phyloP scores from a whole-genome alignment of 2,797 vertebrate species.

The Bufotes viridis region DNA sequence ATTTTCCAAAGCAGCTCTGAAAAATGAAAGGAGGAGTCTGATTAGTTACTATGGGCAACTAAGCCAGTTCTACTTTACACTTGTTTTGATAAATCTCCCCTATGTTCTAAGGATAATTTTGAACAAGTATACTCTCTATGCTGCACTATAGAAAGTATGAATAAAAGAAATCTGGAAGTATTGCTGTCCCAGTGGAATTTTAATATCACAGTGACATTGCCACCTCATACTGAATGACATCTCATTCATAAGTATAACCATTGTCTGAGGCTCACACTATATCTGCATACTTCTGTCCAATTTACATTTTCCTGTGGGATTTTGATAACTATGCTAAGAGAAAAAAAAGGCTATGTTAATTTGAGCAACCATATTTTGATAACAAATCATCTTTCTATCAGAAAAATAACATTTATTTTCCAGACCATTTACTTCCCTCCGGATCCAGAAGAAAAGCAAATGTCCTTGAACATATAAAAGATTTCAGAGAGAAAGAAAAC shows the following conservation, averaged over 20 bases:
- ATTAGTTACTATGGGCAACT: no score
- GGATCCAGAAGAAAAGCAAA: neutral
- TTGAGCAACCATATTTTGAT: neutral
- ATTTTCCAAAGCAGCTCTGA: no score
- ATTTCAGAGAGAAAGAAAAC: neutral
- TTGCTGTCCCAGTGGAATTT: neutral
- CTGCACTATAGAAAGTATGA: neutral
- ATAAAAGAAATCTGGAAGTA: no score
- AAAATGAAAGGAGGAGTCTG: no score
- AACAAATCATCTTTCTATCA: neutral
- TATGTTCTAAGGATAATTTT: no score
- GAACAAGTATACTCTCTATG: neutral
- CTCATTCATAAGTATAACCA: no score
- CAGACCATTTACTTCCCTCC: neutral
- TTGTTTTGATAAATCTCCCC: no score
- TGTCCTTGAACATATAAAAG: slow-evolving; percentile 24
- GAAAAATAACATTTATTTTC: neutral
- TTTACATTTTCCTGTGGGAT: no score
- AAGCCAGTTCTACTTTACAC: no score
- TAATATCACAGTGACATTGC: neutral
- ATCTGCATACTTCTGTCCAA: no score
- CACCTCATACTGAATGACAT: no score
- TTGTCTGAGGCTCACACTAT: no score
- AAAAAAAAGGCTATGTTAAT: neutral
- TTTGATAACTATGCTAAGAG: neutral